phyloP scores from a whole-genome alignment of 2,797 vertebrate species.

The Tangara arthus region DNA sequence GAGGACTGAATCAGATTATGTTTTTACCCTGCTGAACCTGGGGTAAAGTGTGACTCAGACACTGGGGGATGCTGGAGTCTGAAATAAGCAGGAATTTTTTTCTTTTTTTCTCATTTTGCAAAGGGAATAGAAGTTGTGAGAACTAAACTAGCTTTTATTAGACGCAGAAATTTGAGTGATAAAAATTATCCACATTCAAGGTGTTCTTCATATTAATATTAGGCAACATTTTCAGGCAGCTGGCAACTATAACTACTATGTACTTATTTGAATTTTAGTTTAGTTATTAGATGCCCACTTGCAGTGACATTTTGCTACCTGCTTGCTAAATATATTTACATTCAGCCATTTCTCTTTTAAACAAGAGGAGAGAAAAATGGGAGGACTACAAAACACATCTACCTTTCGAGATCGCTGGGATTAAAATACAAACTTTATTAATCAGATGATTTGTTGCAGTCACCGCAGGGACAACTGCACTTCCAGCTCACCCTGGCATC shows the following conservation, averaged over 20 bases:
- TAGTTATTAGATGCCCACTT: background rate
- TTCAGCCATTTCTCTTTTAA: background rate
- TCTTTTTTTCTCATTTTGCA: background rate
- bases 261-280: background rate
- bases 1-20: background rate
- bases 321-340: background rate
- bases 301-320: background rate
- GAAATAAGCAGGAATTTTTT: background rate
- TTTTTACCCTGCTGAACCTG: background rate
- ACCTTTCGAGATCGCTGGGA: background rate
- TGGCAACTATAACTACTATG: background rate
- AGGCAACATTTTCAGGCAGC: background rate
- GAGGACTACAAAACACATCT: background rate
- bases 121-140: background rate
- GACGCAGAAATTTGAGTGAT: background rate
- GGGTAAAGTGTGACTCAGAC: background rate
- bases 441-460: background rate
- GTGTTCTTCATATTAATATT: background rate
- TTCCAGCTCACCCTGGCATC: background rate
- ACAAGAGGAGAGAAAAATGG: background rate
- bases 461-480: background rate
- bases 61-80: background rate
- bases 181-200: background rate
- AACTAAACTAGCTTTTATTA: background rate
- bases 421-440: background rate